Evolutionary conservation across 2,113 vertebrate genomes (phyloP).

Genomic region (Globicephala melas): DNA sequence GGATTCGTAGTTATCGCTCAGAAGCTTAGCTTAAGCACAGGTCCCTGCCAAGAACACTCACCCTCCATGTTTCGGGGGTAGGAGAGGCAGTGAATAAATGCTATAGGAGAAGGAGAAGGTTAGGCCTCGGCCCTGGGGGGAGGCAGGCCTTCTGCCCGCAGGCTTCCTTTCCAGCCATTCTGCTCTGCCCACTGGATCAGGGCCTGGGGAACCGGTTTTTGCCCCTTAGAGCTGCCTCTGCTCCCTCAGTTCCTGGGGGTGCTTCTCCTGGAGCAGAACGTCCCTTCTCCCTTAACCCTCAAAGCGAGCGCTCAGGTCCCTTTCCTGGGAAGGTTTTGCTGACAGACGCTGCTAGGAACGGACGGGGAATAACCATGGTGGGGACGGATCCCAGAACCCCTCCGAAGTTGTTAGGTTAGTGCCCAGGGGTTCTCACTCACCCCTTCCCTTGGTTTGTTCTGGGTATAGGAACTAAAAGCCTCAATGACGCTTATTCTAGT

Average conservation of each 20-base stretch:
- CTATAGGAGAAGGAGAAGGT: neutral
- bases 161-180: no score
- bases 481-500: neutral
- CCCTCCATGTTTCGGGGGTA: neutral
- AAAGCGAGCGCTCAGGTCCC: neutral
- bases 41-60: neutral
- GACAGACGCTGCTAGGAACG: neutral
- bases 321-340: neutral
- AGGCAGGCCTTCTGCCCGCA: neutral
- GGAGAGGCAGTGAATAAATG: neutral
- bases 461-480: neutral
- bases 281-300: neutral
- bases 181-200: neutral
- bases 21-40: neutral
- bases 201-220: neutral
- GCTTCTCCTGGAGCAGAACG: neutral
- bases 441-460: neutral
- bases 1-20: neutral
- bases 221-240: neutral
- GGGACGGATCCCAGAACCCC: neutral
- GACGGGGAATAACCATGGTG: neutral
- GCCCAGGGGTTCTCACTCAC: neutral
- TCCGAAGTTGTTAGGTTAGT: neutral
- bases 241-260: neutral
- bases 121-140: neutral